Evolutionary conservation across 1,140 invertebrate genomes (phyloP).

Genomic region (Aphelinus certus): DNA sequence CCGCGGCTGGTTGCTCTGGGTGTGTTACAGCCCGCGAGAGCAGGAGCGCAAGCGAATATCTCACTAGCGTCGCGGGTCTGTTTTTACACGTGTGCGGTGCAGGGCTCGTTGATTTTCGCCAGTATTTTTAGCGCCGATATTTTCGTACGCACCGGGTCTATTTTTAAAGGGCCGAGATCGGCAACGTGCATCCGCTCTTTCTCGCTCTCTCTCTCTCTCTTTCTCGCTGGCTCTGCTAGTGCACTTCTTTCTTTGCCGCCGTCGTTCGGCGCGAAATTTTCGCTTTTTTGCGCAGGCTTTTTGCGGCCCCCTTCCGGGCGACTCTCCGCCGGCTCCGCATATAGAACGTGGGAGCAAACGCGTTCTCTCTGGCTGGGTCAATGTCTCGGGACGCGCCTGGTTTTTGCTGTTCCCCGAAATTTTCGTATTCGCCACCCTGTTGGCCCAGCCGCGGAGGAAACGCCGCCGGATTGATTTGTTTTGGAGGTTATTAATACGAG

Average conservation of each 20-base stretch:
- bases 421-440: no score
- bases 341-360: constrained; percentile 16
- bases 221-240: neutral
- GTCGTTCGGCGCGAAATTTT: constrained; percentile 8
- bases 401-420: neutral
- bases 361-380: constrained; percentile 22
- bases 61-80: constrained; percentile 25
- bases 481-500: neutral
- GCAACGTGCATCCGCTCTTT: neutral
- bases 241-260: neutral
- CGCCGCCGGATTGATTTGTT: neutral
- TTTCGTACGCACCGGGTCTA: constrained; percentile 48
- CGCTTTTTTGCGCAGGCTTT: neutral
- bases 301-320: no score
- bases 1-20: neutral
- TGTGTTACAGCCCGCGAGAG: neutral
- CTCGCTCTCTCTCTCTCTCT: constrained; percentile 5
- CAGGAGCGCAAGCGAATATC: neutral
- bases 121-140: constrained; percentile 53
- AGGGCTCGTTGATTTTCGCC: constrained; percentile 52
- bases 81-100: constrained; percentile 53
- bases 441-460: no score
- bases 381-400: constrained; percentile 5
- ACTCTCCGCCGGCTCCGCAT: no score
- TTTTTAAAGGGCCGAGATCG: constrained; percentile 36